phyloP scores from a whole-genome alignment of 2,888 invertebrate genomes.

The Tachina fera region DNA sequence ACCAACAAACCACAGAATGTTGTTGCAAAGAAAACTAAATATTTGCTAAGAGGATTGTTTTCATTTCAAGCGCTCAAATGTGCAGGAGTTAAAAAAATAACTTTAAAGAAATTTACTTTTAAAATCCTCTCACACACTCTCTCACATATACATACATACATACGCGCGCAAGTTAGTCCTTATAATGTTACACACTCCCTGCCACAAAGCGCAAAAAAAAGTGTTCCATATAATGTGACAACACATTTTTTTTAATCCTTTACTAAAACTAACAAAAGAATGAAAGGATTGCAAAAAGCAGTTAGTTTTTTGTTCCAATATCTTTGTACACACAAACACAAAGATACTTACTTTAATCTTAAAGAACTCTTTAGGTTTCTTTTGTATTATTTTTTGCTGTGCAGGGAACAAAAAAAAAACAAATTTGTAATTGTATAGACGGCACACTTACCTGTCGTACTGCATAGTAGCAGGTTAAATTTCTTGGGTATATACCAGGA shows the following conservation, averaged over 20 bases:
- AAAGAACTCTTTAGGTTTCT: constrained; percentile 50
- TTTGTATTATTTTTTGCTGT: constrained; percentile 3
- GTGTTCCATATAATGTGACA: constrained; percentile 28
- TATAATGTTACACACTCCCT: background rate
- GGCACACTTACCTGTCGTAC: constrained; percentile 86
- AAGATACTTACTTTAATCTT: constrained; percentile 43
- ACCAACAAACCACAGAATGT: constrained; percentile 16
- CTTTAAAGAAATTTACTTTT: constrained; percentile 21
- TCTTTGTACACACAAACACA: constrained; percentile 2
- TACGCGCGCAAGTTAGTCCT: constrained; percentile 15
- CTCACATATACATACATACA: background rate
- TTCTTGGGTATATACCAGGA: constrained; percentile 96
- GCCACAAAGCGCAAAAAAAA: constrained; percentile 4
- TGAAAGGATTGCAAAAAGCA: constrained; percentile 48
- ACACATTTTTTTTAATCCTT: constrained; percentile 49
- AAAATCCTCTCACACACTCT: background rate
- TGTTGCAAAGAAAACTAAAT: background rate
- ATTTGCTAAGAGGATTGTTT: constrained; percentile 43
- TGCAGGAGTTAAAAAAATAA: constrained; percentile 1
- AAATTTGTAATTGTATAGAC: background rate
- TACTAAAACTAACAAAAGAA: constrained; percentile 45
- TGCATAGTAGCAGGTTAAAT: constrained; percentile 96
- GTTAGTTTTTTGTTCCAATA: constrained; percentile 12
- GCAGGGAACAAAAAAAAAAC: background rate
- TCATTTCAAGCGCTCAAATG: background rate